Percentiles rank a stretch among this genome's conserved stretches.
These are phyloP conservation scores for Platycheirus rosarum DNA, from an alignment of 2,888 invertebrate species.

Conservation along the genomic window DNA sequence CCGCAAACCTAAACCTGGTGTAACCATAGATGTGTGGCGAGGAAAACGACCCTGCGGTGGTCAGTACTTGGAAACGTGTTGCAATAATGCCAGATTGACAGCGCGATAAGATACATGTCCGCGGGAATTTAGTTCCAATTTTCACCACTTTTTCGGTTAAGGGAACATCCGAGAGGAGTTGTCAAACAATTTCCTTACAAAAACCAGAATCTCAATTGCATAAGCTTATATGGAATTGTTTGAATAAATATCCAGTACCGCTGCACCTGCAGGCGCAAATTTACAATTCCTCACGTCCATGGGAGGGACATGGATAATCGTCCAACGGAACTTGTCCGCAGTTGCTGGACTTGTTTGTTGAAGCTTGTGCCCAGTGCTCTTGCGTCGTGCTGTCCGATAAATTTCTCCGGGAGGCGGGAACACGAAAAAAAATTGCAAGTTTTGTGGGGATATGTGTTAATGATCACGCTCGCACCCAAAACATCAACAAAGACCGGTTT, in stretches of 20 bases:
- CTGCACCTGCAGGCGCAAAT: constrained; percentile 58
- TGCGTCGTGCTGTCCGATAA: constrained; percentile 26
- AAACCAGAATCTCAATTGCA: constrained; percentile 47
- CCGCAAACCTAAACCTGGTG: constrained; percentile 23
- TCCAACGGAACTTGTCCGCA: constrained; percentile 22
- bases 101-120: constrained; percentile 34
- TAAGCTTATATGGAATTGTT: constrained; percentile 51
- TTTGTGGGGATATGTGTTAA: constrained; percentile 73
- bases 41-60: constrained; percentile 44
- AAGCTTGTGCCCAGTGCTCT: background rate
- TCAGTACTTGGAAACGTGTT: constrained; percentile 25
- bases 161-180: no score
- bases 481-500: constrained; percentile 46
- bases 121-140: constrained; percentile 35
- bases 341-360: constrained; percentile 17
- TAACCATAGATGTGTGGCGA: constrained; percentile 20
- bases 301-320: constrained; percentile 17
- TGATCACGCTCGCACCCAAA: constrained; percentile 66
- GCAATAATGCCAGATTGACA: constrained; percentile 1
- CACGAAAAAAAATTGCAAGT: constrained; percentile 62
- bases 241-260: constrained; percentile 3
- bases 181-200: constrained; percentile 14
- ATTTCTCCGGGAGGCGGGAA: constrained; percentile 15
- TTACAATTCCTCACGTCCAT: constrained; percentile 32
- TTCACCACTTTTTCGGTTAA: constrained; percentile 25